These are phyloP conservation scores for Pagetopsis macropterus DNA, from an alignment of 2,797 vertebrate species.

Conservation along the genomic window DNA sequence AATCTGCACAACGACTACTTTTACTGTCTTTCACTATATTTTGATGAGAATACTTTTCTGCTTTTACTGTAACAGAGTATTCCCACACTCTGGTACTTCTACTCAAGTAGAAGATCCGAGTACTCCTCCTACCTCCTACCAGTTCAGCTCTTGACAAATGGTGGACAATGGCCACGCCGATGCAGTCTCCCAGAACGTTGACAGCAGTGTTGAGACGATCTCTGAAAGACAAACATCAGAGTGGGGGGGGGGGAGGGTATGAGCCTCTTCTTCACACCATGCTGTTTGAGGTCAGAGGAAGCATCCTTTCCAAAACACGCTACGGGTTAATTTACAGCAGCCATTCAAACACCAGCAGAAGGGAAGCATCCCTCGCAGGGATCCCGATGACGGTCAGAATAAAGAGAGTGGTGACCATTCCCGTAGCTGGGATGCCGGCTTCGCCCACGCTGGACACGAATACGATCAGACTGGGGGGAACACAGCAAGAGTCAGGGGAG, in stretches of 20 bases:
- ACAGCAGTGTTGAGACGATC: neutral
- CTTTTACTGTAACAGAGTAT: too few species aligned
- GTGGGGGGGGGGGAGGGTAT: neutral
- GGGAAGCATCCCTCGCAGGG: constrained; percentile 2
- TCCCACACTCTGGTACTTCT: too few species aligned
- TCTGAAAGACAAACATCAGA: neutral
- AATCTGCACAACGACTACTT: too few species aligned
- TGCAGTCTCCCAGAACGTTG: neutral
- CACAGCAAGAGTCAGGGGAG: neutral
- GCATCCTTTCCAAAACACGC: neutral
- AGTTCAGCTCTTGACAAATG: constrained; percentile 3
- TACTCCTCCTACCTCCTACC: neutral
- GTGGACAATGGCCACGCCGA: neutral
- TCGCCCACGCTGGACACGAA: neutral
- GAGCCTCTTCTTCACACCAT: neutral
- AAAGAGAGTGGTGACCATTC: neutral
- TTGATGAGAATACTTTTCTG: too few species aligned
- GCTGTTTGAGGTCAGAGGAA: neutral
- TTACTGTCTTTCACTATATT: too few species aligned
- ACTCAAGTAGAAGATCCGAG: too few species aligned
- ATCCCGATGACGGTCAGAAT: constrained; percentile 1
- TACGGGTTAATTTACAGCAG: constrained; percentile 4
- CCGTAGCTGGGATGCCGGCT: neutral
- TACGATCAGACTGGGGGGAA: neutral
- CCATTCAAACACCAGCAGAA: constrained; percentile 3